A percentile compares a stretch with the other conserved stretches of the same genome.
These are phyloP conservation scores for Beaufortia kweichowensis DNA, from an alignment of 2,113 vertebrate genomes.

Conservation along the genomic window DNA sequence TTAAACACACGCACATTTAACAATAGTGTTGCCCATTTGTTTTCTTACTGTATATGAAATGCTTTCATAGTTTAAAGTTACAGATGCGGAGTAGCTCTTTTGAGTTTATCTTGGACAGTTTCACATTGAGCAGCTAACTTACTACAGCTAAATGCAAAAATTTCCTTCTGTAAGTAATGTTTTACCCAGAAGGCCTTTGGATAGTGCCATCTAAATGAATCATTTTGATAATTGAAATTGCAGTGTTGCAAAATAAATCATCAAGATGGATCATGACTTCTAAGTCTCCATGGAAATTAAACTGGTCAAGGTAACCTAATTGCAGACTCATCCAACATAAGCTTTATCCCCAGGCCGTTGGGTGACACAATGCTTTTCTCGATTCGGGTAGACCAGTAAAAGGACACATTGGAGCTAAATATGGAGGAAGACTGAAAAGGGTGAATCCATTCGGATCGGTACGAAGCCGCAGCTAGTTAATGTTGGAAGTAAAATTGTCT, in stretches of 20 bases:
- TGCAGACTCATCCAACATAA: constrained; percentile 44
- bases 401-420: constrained; percentile 26
- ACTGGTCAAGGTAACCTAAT: constrained; percentile 37
- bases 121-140: neutral
- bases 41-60: too few relatives aligned
- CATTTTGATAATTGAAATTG: constrained; percentile 38
- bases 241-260: constrained; percentile 35
- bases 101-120: neutral
- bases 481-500: constrained; percentile 54
- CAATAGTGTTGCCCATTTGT: too few relatives aligned
- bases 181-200: constrained; percentile 39
- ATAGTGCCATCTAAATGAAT: constrained; percentile 27
- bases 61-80: too few relatives aligned
- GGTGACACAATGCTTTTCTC: constrained; percentile 29
- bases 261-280: constrained; percentile 45
- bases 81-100: neutral
- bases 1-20: too few relatives aligned
- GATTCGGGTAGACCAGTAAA: constrained; percentile 25
- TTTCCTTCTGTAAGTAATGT: constrained; percentile 25
- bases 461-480: constrained; percentile 38
- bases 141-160: neutral
- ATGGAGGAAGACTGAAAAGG: constrained; percentile 12
- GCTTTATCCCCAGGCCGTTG: constrained; percentile 32
- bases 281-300: constrained; percentile 25
- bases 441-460: constrained; percentile 20